These are phyloP conservation scores for Zele albiditarsus DNA, from an alignment of 2,888 invertebrate genomes.

Conservation along the genomic window DNA sequence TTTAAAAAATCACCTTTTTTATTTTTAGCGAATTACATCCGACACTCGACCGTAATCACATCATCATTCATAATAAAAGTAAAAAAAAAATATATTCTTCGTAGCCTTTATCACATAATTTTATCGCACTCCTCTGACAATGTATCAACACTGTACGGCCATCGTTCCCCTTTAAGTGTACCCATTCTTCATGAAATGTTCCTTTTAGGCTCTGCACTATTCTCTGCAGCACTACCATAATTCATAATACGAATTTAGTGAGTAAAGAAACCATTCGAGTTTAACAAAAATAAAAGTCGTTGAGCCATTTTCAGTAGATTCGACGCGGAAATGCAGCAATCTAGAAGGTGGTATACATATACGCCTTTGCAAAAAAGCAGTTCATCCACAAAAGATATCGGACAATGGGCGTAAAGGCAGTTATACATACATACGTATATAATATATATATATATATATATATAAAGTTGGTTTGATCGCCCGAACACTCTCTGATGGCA, in stretches of 20 bases:
- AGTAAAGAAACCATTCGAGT: background rate
- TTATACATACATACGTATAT: constrained; percentile 8
- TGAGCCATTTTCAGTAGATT: background rate
- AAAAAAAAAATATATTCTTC: background rate
- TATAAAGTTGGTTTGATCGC: constrained; percentile 4
- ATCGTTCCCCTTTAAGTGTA: background rate
- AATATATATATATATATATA: constrained; percentile 6
- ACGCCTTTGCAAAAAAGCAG: constrained; percentile 10
- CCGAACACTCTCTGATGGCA: constrained; percentile 6
- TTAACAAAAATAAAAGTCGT: constrained; percentile 1
- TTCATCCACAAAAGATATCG: constrained; percentile 10
- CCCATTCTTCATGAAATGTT: background rate
- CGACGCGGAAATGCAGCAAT: constrained; percentile 2
- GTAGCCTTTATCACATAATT: constrained; percentile 26
- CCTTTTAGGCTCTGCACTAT: constrained; percentile 19
- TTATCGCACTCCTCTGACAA: constrained; percentile 8
- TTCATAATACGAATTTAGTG: constrained; percentile 21
- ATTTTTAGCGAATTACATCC: no score
- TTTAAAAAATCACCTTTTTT: no score
- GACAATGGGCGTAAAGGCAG: constrained; percentile 26
- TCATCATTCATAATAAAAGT: background rate
- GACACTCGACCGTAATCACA: background rate
- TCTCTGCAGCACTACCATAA: constrained; percentile 7
- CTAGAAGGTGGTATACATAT: constrained; percentile 15
- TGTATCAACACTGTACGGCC: constrained; percentile 8